These are phyloP conservation scores for Betta splendens DNA, from an alignment of 2,797 vertebrate species.

Conservation along the genomic window DNA sequence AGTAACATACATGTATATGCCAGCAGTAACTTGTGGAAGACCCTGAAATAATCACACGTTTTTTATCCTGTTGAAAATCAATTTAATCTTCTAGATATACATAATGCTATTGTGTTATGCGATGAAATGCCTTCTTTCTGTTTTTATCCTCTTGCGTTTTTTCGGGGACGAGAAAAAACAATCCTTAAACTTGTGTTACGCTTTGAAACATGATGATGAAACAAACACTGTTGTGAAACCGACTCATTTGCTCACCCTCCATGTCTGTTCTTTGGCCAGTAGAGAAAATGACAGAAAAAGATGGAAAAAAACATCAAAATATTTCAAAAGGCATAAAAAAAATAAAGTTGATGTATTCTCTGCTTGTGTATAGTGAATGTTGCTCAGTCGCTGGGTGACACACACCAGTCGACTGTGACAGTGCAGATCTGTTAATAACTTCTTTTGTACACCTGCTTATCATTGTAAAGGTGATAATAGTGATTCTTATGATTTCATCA, in stretches of 20 bases:
- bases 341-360: conserved; percentile 89
- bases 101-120: conserved; percentile 88
- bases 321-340: conserved; percentile 36
- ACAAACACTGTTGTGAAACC: conserved; percentile 87
- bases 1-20: conserved; percentile 51
- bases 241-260: conserved; percentile 89
- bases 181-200: conserved; percentile 80
- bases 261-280: conserved; percentile 74
- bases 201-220: conserved; percentile 85
- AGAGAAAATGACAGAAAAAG: conserved; percentile 51
- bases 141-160: conserved; percentile 70
- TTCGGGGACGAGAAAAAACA: conserved; percentile 59
- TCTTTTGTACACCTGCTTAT: conserved; percentile 92
- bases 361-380: conserved; percentile 99
- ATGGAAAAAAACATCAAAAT: conserved; percentile 54
- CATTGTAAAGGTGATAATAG: conserved; percentile 93
- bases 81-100: conserved; percentile 86
- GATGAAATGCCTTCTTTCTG: conserved; percentile 82
- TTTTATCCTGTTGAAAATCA: conserved; percentile 82
- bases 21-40: conserved; percentile 69
- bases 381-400: conserved; percentile 84
- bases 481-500: conserved; percentile 85
- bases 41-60: conserved; percentile 63
- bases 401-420: conserved; percentile 88
- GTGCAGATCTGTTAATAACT: conserved; percentile 86